phyloP scores from a whole-genome alignment of 2,113 vertebrate genomes.

The Corythoichthys intestinalis region DNA sequence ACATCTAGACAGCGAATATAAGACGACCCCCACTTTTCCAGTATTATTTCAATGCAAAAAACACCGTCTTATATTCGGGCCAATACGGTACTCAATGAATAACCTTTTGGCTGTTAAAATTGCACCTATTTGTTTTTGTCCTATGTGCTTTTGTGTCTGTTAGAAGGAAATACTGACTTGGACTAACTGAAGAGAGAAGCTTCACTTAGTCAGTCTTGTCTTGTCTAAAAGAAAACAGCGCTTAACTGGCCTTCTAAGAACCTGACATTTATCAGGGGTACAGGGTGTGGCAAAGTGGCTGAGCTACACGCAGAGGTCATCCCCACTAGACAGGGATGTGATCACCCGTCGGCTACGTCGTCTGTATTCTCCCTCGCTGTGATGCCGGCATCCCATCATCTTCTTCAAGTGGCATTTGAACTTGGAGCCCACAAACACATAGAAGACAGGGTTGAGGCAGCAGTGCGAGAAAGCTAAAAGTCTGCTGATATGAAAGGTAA shows the following conservation, averaged over 20 bases:
- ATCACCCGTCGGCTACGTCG: constrained; percentile 29
- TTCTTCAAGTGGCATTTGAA: constrained; percentile 82
- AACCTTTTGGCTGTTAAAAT: too few species aligned
- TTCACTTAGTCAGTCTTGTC: too few species aligned
- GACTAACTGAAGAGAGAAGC: too few species aligned
- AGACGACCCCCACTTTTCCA: too few species aligned
- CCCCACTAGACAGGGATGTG: constrained; percentile 56
- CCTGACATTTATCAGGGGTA: neutral
- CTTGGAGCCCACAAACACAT: constrained; percentile 87
- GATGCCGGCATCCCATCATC: constrained; percentile 50
- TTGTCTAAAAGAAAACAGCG: too few species aligned
- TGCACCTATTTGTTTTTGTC: too few species aligned
- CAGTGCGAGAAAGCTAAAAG: constrained; percentile 87
- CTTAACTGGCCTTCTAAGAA: neutral
- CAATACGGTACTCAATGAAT: too few species aligned
- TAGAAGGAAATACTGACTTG: too few species aligned
- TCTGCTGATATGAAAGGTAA: constrained; percentile 71
- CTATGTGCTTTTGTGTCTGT: too few species aligned
- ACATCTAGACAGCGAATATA: too few species aligned
- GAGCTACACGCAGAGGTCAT: constrained; percentile 57
- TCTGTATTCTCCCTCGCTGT: neutral
- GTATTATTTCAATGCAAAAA: too few species aligned
- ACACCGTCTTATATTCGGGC: too few species aligned
- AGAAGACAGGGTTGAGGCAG: constrained; percentile 90
- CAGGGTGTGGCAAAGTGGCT: neutral